These are phyloP conservation scores for Odontothrips loti DNA, from an alignment of 2,888 invertebrate genomes.

Conservation along the genomic window DNA sequence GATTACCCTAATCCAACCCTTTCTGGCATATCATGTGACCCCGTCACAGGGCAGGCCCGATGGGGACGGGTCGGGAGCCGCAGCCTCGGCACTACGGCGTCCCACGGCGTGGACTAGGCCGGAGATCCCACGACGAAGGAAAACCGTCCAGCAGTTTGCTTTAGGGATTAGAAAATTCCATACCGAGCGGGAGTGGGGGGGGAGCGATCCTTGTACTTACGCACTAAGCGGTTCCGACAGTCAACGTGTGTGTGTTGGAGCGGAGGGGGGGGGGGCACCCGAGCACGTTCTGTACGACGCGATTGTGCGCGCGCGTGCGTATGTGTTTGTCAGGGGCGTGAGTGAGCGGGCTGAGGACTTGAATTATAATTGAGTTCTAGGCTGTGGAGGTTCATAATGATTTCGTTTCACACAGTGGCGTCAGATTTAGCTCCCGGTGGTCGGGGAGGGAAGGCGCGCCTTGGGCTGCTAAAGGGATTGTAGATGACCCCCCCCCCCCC, in stretches of 20 bases:
- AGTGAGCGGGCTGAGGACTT: not conserved
- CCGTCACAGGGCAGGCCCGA: no score
- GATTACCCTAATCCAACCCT: not conserved
- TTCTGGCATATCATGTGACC: not conserved
- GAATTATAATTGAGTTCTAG: not conserved
- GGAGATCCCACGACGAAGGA: no score
- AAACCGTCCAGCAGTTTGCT: not conserved
- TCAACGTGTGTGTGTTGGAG: not conserved
- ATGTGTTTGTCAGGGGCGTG: not conserved
- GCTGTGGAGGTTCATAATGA: not conserved
- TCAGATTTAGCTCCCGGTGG: no score
- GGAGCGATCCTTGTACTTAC: not conserved
- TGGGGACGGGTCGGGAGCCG: no score
- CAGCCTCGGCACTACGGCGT: no score
- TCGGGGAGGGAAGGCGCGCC: no score
- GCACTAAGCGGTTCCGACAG: not conserved
- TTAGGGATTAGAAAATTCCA: constrained; percentile 4
- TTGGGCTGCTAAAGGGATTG: no score
- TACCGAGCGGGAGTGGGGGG: not conserved
- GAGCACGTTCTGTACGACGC: no score
- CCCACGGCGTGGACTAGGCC: no score
- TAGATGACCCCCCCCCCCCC: no score
- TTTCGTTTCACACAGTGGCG: no score
- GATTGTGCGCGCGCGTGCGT: not conserved
- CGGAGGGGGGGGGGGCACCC: no score